Conservation (phyloP, 2,888 invertebrate genomes). For the Cephus rjabovi region DNA sequence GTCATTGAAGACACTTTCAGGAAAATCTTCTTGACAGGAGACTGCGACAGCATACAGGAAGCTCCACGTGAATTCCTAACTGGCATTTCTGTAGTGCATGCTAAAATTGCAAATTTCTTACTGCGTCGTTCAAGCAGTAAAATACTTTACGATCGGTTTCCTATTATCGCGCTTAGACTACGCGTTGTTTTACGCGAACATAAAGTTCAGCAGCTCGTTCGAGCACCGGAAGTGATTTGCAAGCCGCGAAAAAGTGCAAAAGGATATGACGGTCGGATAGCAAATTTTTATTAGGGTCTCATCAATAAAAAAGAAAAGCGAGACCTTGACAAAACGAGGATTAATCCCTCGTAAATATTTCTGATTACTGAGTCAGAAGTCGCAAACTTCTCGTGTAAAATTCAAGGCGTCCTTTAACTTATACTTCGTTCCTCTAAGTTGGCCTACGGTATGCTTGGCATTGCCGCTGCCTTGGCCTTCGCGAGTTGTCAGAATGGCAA, state of each 20-base stretch:
- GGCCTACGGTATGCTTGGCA: background rate
- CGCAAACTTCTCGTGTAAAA: background rate
- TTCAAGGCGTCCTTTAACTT: background rate
- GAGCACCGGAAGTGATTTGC: slow-evolving; percentile 7
- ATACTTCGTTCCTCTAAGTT: background rate
- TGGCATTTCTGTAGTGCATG: background rate
- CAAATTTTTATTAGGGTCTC: background rate
- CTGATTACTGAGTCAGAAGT: background rate
- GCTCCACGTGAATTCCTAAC: background rate
- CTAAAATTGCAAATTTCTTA: slow-evolving; percentile 31
- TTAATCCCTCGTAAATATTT: background rate
- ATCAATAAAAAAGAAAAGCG: background rate
- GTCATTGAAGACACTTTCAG: background rate
- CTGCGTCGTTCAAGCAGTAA: slow-evolving; percentile 28
- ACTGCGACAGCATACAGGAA: background rate
- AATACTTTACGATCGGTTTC: slow-evolving; percentile 26
- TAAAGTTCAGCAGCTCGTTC: slow-evolving; percentile 26
- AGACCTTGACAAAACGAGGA: background rate
- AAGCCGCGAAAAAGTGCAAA: background rate
- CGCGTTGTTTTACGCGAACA: slow-evolving; percentile 27
- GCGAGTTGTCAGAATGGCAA: background rate
- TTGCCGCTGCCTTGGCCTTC: background rate
- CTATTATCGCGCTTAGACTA: slow-evolving; percentile 18
- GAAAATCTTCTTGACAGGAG: background rate
- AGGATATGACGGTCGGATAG: slow-evolving; percentile 12